Conservation (phyloP, 2,888 invertebrate genomes). For the Metellina segmentata region DNA sequence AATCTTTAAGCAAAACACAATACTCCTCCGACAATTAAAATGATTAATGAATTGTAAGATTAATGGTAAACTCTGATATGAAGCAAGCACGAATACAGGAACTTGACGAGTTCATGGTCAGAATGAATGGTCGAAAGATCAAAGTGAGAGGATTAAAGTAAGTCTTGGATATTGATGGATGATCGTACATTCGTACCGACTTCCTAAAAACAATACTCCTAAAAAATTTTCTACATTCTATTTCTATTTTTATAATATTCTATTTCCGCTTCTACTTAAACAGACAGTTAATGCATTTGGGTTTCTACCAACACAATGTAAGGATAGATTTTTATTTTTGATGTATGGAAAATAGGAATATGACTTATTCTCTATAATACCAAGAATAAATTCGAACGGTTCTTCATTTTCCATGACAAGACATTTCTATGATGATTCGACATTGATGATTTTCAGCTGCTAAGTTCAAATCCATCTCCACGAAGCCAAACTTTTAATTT, state of each 20-base stretch:
- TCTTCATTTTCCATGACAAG: neutral
- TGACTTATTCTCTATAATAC: neutral
- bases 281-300: neutral
- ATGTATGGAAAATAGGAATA: neutral
- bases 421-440: conserved; percentile 25
- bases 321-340: neutral
- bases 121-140: neutral
- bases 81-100: neutral
- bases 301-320: neutral
- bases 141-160: neutral
- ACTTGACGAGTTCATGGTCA: neutral
- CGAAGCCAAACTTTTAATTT: neutral
- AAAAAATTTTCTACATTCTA: neutral
- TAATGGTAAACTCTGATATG: neutral
- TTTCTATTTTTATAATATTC: neutral
- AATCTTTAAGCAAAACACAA: neutral
- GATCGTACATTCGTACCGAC: neutral
- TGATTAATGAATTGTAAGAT: neutral
- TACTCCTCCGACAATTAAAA: neutral
- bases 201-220: neutral
- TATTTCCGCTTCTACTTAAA: neutral
- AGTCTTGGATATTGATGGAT: neutral
- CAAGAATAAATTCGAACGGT: neutral
- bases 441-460: neutral
- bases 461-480: neutral